A percentile compares a stretch with the other conserved stretches of the same genome.
Conservation (phyloP, 2,888 invertebrate genomes). For the Volucella inflata region DNA sequence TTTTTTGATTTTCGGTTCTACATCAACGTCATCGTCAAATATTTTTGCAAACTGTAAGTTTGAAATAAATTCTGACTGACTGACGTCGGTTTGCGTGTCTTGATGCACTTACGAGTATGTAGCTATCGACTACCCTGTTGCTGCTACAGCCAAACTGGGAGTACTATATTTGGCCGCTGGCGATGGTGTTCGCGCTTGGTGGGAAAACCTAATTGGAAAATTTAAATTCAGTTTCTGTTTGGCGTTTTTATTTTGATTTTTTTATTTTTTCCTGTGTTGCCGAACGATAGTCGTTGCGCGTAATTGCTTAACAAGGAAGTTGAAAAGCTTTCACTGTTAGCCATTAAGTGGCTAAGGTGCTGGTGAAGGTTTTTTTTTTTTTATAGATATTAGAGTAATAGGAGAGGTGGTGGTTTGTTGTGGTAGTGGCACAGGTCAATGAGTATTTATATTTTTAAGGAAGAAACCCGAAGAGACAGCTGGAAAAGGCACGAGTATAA, state of each 20-base stretch:
- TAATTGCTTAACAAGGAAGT: conserved; percentile 75
- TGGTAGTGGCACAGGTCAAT: conserved; percentile 34
- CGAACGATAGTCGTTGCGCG: conserved; percentile 58
- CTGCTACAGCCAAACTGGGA: conserved; percentile 26
- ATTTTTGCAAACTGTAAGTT: conserved; percentile 17
- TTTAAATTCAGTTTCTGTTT: conserved; percentile 72
- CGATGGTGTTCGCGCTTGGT: conserved; percentile 70
- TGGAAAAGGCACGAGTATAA: no score
- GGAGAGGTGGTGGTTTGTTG: background rate
- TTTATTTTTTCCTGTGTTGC: conserved; percentile 5
- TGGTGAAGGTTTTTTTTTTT: background rate
- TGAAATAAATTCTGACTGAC: conserved; percentile 52
- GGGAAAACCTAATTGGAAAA: conserved; percentile 75
- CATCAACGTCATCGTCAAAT: conserved; percentile 37
- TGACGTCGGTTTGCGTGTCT: conserved; percentile 69
- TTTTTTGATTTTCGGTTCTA: conserved; percentile 13
- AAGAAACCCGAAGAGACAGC: background rate
- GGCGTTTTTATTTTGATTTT: conserved; percentile 36
- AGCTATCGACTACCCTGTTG: conserved; percentile 50
- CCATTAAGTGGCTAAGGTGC: conserved; percentile 49
- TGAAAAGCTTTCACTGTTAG: conserved; percentile 69
- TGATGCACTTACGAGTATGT: conserved; percentile 50
- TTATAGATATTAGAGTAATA: conserved; percentile 22
- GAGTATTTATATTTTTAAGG: conserved; percentile 37
- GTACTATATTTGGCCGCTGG: conserved; percentile 66